phyloP scores from a whole-genome alignment of 2,888 invertebrate species.

The Agapostemon virescens region DNA sequence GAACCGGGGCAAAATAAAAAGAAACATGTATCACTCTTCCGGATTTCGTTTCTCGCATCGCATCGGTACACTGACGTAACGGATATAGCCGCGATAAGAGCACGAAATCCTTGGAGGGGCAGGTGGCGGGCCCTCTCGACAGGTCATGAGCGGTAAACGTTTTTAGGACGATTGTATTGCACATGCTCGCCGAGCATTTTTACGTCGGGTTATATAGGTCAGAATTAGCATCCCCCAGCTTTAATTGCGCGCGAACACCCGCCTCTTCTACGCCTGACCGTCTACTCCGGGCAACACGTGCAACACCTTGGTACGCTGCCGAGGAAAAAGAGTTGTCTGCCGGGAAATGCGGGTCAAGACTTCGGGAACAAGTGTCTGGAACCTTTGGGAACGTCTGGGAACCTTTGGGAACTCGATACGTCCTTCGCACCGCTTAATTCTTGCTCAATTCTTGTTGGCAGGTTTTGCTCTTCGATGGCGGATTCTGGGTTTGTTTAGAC shows the following conservation, averaged over 20 bases:
- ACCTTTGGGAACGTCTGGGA: no score
- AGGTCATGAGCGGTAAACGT: conserved; percentile 62
- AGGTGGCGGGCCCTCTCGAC: conserved; percentile 57
- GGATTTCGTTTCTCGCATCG: conserved; percentile 56
- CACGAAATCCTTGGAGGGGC: conserved; percentile 61
- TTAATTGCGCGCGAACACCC: conserved; percentile 71
- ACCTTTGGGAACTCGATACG: background rate
- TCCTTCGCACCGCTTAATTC: no score
- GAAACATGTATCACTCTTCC: conserved; percentile 51
- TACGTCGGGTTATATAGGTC: conserved; percentile 74
- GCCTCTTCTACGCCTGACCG: conserved; percentile 28
- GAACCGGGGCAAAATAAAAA: background rate
- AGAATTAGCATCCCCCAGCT: conserved; percentile 74
- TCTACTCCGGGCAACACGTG: conserved; percentile 49
- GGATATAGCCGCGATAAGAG: conserved; percentile 60
- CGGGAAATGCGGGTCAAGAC: conserved; percentile 39
- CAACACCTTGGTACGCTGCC: conserved; percentile 41
- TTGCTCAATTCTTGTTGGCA: no score
- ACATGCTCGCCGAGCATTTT: conserved; percentile 72
- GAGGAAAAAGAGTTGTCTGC: conserved; percentile 13
- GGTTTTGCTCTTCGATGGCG: no score
- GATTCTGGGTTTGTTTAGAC: no score
- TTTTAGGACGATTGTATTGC: conserved; percentile 68
- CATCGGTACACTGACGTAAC: conserved; percentile 46
- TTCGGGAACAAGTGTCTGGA: background rate